phyloP scores from a whole-genome alignment of 2,797 vertebrate genomes.

The Capromys pilorides region DNA sequence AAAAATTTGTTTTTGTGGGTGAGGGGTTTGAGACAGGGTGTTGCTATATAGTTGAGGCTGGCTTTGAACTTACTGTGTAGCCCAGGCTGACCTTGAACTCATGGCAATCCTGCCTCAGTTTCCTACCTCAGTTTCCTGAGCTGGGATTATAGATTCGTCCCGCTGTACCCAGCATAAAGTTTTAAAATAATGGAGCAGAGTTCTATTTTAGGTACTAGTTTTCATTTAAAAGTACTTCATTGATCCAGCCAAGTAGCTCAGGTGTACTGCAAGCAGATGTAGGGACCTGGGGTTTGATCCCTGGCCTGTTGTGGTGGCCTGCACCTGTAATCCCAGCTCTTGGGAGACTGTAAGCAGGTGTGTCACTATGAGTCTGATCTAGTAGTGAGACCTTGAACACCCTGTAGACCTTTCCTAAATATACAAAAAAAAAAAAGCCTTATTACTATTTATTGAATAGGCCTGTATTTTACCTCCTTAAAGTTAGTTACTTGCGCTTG shows the following conservation, averaged over 20 bases:
- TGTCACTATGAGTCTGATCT: too few species aligned
- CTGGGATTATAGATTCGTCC: not conserved
- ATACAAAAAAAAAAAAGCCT: not conserved
- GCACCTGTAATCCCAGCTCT: too few species aligned
- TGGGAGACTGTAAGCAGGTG: too few species aligned
- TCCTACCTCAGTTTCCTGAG: too few species aligned
- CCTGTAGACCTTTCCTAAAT: too few species aligned
- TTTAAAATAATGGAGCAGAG: constrained; percentile 35
- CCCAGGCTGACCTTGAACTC: not conserved
- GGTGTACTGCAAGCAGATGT: too few species aligned
- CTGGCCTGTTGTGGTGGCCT: too few species aligned
- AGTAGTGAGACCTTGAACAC: too few species aligned
- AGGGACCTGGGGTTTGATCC: too few species aligned
- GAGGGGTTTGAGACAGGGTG: not conserved
- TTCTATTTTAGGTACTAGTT: constrained; percentile 6
- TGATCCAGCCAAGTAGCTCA: too few species aligned
- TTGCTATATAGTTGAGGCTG: not conserved
- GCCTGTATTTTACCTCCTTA: not conserved
- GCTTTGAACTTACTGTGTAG: not conserved
- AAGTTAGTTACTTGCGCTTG: not conserved
- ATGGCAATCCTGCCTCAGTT: not conserved
- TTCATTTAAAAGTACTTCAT: not conserved
- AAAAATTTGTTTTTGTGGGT: not conserved
- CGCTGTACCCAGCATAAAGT: not conserved
- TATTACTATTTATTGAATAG: not conserved